phyloP scores from a whole-genome alignment of 2,797 vertebrate genomes.

The Melanotaenia pygmaea region DNA sequence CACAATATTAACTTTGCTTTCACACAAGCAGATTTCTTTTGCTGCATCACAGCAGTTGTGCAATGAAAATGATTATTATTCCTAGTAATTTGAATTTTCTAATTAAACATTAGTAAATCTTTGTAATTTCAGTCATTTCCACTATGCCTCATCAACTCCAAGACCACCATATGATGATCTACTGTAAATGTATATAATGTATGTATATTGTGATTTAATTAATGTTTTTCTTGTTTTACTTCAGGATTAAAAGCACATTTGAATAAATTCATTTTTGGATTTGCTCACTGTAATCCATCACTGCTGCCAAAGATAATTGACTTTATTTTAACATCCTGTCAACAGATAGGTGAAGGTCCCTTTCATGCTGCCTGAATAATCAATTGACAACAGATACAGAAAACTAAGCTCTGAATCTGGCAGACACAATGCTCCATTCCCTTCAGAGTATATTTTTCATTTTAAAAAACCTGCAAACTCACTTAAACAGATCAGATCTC shows the following conservation, averaged over 20 bases:
- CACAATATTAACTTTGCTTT: conserved; percentile 56
- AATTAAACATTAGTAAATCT: not conserved
- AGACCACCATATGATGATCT: not conserved
- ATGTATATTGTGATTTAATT: not conserved
- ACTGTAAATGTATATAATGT: conserved; percentile 21
- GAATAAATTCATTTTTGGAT: conserved; percentile 40
- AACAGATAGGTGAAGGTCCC: not conserved
- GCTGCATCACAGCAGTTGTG: conserved; percentile 17
- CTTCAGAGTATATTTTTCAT: conserved; percentile 41
- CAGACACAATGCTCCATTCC: conserved; percentile 13
- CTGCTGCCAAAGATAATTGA: not conserved
- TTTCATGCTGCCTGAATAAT: conserved; percentile 30
- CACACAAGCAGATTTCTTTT: conserved; percentile 32
- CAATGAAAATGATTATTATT: conserved; percentile 3
- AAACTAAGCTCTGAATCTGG: conserved; percentile 28
- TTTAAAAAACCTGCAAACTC: conserved; percentile 60
- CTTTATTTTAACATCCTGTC: conserved; percentile 11
- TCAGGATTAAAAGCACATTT: conserved; percentile 13
- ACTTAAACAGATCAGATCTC: conserved; percentile 51
- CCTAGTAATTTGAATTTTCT: not conserved
- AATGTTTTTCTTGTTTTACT: conserved; percentile 11
- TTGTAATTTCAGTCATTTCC: conserved; percentile 11
- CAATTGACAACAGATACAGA: conserved; percentile 8
- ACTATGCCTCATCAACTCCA: conserved; percentile 9
- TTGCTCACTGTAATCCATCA: not conserved